Percentiles rank a stretch among this genome's conserved stretches.
phyloP scores from a whole-genome alignment of 2,797 vertebrate genomes.

The Takifugu rubripes region DNA sequence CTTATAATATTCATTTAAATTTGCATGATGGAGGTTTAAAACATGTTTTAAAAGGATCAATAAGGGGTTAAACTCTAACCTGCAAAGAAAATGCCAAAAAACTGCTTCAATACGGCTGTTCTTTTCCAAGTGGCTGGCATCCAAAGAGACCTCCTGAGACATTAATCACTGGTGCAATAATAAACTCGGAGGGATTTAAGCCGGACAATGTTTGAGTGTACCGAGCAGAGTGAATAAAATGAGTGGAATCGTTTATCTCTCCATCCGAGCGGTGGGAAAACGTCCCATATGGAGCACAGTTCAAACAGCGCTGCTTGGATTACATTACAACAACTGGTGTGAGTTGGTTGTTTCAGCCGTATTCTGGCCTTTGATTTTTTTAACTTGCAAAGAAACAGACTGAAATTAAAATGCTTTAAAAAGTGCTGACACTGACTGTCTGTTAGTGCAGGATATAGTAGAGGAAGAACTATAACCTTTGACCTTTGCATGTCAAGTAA shows the following conservation, averaged over 20 bases:
- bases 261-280: constrained; percentile 32
- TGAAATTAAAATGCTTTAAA: too few relatives aligned
- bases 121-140: constrained; percentile 30
- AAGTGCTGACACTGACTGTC: too few relatives aligned
- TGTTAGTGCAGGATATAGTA: too few relatives aligned
- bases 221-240: constrained; percentile 48
- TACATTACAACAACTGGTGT: constrained; percentile 9
- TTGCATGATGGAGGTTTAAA: too few relatives aligned
- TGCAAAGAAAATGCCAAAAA: constrained; percentile 26
- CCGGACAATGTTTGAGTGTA: constrained; percentile 17
- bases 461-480: background rate
- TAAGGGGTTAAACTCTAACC: too few relatives aligned
- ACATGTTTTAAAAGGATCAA: too few relatives aligned
- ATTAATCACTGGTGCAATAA: constrained; percentile 50
- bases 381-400: too few relatives aligned
- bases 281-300: background rate
- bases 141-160: constrained; percentile 28
- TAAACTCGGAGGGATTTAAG: constrained; percentile 46
- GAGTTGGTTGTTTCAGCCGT: constrained; percentile 16
- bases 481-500: background rate
- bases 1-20: too few relatives aligned
- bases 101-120: constrained; percentile 32
- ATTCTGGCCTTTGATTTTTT: background rate
- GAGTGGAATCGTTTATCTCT: constrained; percentile 46
- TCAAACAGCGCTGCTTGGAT: constrained; percentile 22